These are phyloP conservation scores for Triplophysa bombifrons DNA, from an alignment of 2,797 vertebrate genomes.

Conservation along the genomic window DNA sequence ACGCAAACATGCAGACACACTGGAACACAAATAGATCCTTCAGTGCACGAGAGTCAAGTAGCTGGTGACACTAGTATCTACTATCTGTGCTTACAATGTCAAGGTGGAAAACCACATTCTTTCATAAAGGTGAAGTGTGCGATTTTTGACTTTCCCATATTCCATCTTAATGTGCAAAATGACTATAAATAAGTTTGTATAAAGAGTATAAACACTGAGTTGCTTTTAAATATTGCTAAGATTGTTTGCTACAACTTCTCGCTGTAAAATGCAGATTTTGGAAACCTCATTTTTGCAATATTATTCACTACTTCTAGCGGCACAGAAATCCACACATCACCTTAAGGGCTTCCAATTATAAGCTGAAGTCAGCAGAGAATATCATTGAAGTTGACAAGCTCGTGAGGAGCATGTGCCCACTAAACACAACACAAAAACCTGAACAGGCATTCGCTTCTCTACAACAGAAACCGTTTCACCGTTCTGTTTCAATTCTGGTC, in stretches of 20 bases:
- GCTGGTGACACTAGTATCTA: not conserved
- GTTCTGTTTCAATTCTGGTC: not conserved
- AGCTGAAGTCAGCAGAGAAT: slow-evolving; percentile 17
- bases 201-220: not conserved
- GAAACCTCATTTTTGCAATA: not conserved
- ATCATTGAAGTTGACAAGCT: slow-evolving; percentile 4
- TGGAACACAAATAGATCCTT: slow-evolving; percentile 17
- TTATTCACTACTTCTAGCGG: not conserved
- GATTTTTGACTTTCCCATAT: not conserved
- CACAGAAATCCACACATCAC: slow-evolving; percentile 23
- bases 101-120: not conserved
- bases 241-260: not conserved
- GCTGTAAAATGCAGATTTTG: not conserved
- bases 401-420: slow-evolving; percentile 1
- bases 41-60: slow-evolving; percentile 13
- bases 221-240: not conserved
- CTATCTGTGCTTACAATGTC: not conserved
- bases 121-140: not conserved
- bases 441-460: not conserved
- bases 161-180: slow-evolving; percentile 8
- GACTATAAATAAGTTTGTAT: not conserved
- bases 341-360: slow-evolving; percentile 17
- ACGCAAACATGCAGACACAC: slow-evolving; percentile 34
- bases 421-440: not conserved
- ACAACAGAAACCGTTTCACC: not conserved